phyloP scores from a whole-genome alignment of 2,888 invertebrate species.

The Mythimna albipuncta region DNA sequence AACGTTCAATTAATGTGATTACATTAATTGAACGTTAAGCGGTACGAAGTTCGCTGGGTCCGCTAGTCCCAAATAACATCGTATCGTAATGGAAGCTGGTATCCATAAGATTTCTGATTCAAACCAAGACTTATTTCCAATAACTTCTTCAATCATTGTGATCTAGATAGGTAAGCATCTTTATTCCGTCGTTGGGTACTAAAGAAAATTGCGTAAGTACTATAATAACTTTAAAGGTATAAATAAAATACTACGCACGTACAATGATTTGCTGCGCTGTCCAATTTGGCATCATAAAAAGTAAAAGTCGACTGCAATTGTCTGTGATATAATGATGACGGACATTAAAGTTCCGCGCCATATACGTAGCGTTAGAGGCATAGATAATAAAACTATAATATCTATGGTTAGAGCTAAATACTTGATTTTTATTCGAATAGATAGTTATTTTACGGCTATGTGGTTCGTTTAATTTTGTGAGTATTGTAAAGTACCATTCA shows the following conservation, averaged over 20 bases:
- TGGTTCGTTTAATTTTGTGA: conserved; percentile 18
- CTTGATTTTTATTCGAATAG: background rate
- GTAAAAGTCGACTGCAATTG: conserved; percentile 69
- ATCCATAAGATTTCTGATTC: background rate
- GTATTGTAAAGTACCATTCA: conserved; percentile 1
- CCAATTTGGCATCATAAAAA: conserved; percentile 66
- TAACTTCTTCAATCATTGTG: conserved; percentile 30
- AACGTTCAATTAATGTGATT: no score
- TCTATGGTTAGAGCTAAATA: no score
- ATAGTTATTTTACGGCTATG: conserved; percentile 30
- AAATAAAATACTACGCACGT: conserved; percentile 57
- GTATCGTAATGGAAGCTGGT: no score
- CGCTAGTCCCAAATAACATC: no score
- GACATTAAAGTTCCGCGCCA: conserved; percentile 63
- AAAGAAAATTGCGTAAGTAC: conserved; percentile 41
- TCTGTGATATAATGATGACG: conserved; percentile 68
- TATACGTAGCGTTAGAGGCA: conserved; percentile 21
- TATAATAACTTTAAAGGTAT: conserved; percentile 15
- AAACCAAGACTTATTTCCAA: conserved; percentile 28
- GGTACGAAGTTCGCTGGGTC: no score
- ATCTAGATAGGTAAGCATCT: conserved; percentile 35
- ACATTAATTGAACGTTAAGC: no score
- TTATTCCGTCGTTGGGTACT: conserved; percentile 19
- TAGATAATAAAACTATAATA: no score
- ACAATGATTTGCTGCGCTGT: conserved; percentile 43